Conservation (phyloP, 2,113 vertebrate genomes). For the Urocolius indicus region DNA sequence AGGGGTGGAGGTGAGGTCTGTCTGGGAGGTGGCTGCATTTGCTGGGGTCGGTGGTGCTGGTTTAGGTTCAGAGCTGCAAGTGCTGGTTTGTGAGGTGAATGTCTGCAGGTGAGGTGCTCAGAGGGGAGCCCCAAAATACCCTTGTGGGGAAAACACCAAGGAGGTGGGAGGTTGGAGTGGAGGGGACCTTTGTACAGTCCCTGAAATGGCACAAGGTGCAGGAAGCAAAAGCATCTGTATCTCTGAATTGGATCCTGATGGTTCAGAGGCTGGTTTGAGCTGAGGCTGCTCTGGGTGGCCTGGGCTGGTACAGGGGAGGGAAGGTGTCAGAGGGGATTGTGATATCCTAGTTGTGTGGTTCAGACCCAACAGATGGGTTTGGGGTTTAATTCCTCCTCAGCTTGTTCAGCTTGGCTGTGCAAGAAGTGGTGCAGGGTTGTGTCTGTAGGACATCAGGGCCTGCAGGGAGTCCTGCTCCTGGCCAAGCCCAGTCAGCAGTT, state of each 20-base stretch:
- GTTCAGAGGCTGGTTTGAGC: background rate
- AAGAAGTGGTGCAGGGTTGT: background rate
- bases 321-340: background rate
- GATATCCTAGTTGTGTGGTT: accelerated
- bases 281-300: background rate
- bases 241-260: background rate
- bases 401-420: background rate
- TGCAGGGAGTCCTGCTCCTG: background rate
- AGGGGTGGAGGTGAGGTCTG: background rate
- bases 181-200: background rate
- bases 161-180: background rate
- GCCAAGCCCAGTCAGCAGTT: background rate
- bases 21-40: background rate
- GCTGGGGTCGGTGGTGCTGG: background rate
- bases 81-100: accelerated
- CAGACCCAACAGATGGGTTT: accelerated
- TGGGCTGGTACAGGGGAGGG: background rate
- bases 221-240: background rate
- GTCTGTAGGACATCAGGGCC: background rate
- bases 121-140: background rate
- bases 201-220: background rate
- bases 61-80: background rate
- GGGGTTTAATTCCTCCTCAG: background rate
- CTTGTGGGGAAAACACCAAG: background rate
- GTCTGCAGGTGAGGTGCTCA: background rate